A percentile compares a stretch with the other conserved stretches of the same genome.
phyloP scores from a whole-genome alignment of 2,797 vertebrate genomes.

The Otus scops region DNA sequence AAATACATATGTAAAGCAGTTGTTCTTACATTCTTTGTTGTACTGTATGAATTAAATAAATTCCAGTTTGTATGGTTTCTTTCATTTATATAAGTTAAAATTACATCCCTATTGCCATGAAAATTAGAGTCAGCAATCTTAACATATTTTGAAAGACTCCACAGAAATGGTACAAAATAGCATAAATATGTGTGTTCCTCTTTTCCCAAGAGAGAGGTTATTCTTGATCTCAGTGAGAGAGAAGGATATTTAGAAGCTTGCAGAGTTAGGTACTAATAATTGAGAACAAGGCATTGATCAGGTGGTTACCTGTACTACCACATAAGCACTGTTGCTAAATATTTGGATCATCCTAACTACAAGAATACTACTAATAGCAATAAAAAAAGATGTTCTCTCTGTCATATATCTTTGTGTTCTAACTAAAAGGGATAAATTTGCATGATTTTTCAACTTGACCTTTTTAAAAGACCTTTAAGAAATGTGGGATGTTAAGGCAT shows the following conservation, averaged over 20 bases:
- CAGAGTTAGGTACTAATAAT: neutral
- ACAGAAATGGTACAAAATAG: neutral
- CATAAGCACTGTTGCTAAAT: neutral
- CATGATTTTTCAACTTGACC: neutral
- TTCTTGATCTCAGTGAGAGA: neutral
- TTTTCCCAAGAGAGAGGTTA: neutral
- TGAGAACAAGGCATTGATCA: neutral
- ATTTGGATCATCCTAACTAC: neutral
- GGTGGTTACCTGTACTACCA: neutral
- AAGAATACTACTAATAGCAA: neutral
- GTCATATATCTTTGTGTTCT: neutral
- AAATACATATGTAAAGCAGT: neutral
- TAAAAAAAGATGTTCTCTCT: neutral
- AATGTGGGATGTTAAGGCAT: neutral
- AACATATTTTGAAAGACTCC: neutral
- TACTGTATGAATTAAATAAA: constrained; percentile 16
- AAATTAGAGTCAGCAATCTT: neutral
- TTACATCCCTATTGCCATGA: neutral
- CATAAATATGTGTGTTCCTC: neutral
- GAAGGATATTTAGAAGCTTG: neutral
- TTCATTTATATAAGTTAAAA: neutral
- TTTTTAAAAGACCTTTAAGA: constrained; percentile 14
- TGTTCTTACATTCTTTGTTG: neutral
- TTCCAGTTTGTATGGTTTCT: neutral
- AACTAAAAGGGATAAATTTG: neutral